Evolutionary conservation across 2,888 invertebrate species (phyloP).

Genomic region (Sinodicranocentrus sp.): DNA sequence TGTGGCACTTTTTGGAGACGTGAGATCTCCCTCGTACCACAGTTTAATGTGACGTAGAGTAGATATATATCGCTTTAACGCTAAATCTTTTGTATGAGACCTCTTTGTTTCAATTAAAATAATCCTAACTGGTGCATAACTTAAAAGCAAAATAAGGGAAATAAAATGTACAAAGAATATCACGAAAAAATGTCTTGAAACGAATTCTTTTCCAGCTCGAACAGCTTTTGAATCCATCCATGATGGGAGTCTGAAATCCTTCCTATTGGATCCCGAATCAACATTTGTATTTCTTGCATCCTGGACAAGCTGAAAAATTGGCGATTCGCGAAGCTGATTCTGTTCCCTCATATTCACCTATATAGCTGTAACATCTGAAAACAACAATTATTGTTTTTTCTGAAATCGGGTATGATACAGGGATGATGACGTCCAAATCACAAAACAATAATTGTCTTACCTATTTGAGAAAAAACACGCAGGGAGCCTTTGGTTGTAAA

Average conservation of each 20-base stretch:
- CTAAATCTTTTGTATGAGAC: constrained; percentile 83
- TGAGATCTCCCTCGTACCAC: constrained; percentile 88
- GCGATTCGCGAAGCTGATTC: too few relatives aligned
- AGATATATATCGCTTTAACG: constrained; percentile 88
- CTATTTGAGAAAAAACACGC: too few relatives aligned
- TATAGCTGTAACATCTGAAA: too few relatives aligned
- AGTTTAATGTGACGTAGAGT: constrained; percentile 87
- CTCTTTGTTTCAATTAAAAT: constrained; percentile 86
- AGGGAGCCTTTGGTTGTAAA: too few relatives aligned
- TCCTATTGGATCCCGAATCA: background rate
- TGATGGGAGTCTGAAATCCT: constrained; percentile 2
- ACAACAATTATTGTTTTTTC: too few relatives aligned
- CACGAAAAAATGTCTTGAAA: constrained; percentile 84
- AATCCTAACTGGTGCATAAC: constrained; percentile 86
- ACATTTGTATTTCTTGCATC: constrained; percentile 4
- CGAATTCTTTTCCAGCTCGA: constrained; percentile 84
- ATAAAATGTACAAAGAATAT: constrained; percentile 86
- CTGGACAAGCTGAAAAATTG: too few relatives aligned
- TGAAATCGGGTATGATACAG: too few relatives aligned
- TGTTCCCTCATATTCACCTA: too few relatives aligned
- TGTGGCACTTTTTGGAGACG: constrained; percentile 76
- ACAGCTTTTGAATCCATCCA: constrained; percentile 70
- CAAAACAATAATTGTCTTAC: too few relatives aligned
- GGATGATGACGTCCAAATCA: too few relatives aligned
- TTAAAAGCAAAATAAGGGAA: constrained; percentile 87